Evolutionary conservation across 2,113 vertebrate species (phyloP).

Genomic region (Pelobates fuscus): DNA sequence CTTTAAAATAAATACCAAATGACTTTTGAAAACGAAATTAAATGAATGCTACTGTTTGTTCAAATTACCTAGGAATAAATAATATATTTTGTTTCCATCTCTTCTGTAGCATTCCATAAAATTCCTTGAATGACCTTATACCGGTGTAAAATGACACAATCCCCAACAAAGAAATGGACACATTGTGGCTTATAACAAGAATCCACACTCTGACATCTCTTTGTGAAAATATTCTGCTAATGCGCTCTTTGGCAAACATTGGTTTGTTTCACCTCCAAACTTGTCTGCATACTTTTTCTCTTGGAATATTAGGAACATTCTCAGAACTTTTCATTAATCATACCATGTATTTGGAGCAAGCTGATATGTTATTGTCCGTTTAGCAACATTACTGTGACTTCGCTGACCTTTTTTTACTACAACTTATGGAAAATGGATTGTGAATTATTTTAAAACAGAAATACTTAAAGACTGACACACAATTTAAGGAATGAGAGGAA

Average conservation of each 20-base stretch:
- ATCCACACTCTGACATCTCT: constrained; percentile 1
- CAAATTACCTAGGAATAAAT: too few species aligned
- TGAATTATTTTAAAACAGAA: too few species aligned
- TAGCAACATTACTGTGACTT: constrained; percentile 1
- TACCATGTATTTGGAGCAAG: constrained; percentile 20
- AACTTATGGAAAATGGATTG: too few species aligned
- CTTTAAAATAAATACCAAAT: too few species aligned
- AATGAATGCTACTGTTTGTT: too few species aligned
- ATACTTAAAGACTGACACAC: too few species aligned
- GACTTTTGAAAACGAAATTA: too few species aligned
- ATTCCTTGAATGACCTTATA: constrained; percentile 3
- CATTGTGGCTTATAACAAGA: background rate
- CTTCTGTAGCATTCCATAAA: too few species aligned
- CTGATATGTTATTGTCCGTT: background rate
- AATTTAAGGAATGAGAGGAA: too few species aligned
- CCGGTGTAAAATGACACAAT: background rate
- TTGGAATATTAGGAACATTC: constrained; percentile 21
- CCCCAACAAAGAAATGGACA: background rate
- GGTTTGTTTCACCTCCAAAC: constrained; percentile 29
- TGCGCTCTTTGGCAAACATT: constrained; percentile 36
- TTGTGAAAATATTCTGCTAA: constrained; percentile 42
- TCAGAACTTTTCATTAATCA: constrained; percentile 26
- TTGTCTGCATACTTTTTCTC: constrained; percentile 13
- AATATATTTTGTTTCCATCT: too few species aligned
- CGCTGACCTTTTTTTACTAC: too few species aligned